A percentile compares a stretch with the other conserved stretches of the same genome.
Conservation (phyloP, 2,113 vertebrate genomes). For the Pygoscelis antarcticus region DNA sequence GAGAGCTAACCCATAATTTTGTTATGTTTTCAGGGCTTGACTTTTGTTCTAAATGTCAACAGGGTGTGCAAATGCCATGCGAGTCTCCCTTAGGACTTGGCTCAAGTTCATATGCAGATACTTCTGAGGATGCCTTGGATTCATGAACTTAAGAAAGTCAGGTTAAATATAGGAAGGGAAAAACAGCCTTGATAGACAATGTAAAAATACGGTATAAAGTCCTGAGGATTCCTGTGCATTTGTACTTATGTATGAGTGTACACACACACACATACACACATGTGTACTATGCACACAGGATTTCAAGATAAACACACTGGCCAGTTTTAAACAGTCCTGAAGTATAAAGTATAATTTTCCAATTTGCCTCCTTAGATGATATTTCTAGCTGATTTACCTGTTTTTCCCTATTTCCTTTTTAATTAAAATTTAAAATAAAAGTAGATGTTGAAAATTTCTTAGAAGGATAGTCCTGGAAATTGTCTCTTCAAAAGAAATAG, state of each 20-base stretch:
- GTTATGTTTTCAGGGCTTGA: constrained; percentile 55
- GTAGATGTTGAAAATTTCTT: neutral
- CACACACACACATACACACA: neutral
- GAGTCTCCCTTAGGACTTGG: constrained; percentile 45
- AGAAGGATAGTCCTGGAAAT: neutral
- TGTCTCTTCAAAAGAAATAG: neutral
- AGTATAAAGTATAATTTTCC: neutral
- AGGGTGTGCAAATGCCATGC: constrained; percentile 43
- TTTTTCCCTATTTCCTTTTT: neutral
- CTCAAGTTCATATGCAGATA: constrained; percentile 29
- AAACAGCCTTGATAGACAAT: neutral
- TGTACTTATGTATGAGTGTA: neutral
- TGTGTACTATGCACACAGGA: neutral
- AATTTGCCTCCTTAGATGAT: neutral
- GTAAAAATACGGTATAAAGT: neutral
- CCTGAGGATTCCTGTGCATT: neutral
- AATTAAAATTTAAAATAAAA: neutral
- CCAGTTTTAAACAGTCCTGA: neutral
- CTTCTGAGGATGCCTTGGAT: constrained; percentile 2
- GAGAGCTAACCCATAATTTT: constrained; percentile 38
- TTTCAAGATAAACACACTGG: neutral
- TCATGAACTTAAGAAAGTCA: neutral
- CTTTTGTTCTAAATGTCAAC: constrained; percentile 70
- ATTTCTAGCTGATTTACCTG: neutral
- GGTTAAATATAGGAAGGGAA: neutral